A percentile compares a stretch with the other conserved stretches of the same genome.
Conservation (phyloP, 2,888 invertebrate species). For the Lomographa bimaculata region DNA sequence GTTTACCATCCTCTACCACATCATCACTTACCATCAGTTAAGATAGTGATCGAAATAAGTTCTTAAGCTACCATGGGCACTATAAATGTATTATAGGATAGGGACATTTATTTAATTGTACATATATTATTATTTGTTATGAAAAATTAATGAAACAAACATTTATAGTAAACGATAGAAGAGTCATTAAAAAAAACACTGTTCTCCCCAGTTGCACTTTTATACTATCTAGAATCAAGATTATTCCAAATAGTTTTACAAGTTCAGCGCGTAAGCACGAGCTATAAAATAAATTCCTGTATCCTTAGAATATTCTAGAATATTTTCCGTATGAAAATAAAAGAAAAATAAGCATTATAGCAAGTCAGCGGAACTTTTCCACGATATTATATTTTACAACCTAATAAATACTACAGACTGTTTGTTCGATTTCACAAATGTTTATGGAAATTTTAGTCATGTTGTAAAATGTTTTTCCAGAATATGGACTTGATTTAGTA, state of each 20-base stretch:
- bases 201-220: conserved; percentile 25
- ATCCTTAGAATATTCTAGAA: conserved; percentile 8
- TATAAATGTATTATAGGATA: too few species aligned
- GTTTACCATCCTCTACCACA: too few species aligned
- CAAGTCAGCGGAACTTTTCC: conserved; percentile 23
- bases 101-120: too few species aligned
- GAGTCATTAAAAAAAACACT: too few species aligned
- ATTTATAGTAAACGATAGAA: too few species aligned
- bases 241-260: conserved; percentile 31
- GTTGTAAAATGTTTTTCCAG: conserved; percentile 6
- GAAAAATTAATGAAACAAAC: too few species aligned
- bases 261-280: conserved; percentile 28
- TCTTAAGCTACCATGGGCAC: too few species aligned
- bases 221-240: conserved; percentile 26
- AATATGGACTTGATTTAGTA: conserved; percentile 1
- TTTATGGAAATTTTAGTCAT: conserved; percentile 17
- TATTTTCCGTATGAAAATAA: conserved; percentile 19
- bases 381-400: conserved; percentile 24
- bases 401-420: conserved; percentile 23
- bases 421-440: conserved; percentile 15
- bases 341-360: conserved; percentile 22
- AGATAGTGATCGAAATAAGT: too few species aligned
- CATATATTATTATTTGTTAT: too few species aligned
- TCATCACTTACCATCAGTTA: too few species aligned
- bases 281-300: conserved; percentile 37